phyloP scores from a whole-genome alignment of 2,888 invertebrate species.

The Rutpela maculata region DNA sequence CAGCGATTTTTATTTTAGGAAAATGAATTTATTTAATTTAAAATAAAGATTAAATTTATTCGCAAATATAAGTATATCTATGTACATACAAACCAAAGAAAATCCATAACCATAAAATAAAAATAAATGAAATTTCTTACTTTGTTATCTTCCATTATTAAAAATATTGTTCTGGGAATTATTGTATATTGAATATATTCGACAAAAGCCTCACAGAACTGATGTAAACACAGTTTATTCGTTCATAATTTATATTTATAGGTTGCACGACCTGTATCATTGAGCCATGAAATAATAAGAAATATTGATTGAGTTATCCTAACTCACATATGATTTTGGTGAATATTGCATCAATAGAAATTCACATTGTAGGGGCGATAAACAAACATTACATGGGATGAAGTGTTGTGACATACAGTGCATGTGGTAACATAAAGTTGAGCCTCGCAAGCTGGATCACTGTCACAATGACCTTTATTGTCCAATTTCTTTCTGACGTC shows the following conservation, averaged over 20 bases:
- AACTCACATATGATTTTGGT: constrained; percentile 2
- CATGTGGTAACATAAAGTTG: constrained; percentile 16
- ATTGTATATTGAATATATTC: constrained; percentile 10
- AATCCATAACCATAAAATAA: neutral
- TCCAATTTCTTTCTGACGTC: constrained; percentile 19
- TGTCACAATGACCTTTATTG: constrained; percentile 33
- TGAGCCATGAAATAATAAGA: constrained; percentile 27
- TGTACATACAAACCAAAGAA: neutral
- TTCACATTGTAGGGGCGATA: neutral
- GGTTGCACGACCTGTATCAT: constrained; percentile 19
- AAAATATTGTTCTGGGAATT: constrained; percentile 17
- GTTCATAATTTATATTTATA: constrained; percentile 27
- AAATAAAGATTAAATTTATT: too few relatives aligned
- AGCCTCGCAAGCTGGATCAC: constrained; percentile 19
- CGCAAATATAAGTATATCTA: too few relatives aligned
- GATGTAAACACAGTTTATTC: constrained; percentile 24
- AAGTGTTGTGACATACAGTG: constrained; percentile 9
- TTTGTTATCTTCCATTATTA: neutral
- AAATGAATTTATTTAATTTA: too few relatives aligned
- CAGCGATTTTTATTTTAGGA: too few relatives aligned
- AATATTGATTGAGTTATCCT: neutral
- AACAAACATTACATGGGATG: constrained; percentile 6
- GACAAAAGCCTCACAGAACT: neutral
- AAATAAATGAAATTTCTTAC: neutral
- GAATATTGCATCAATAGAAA: constrained; percentile 28